A percentile compares a stretch with the other conserved stretches of the same genome.
Evolutionary conservation across 2,888 invertebrate species (phyloP).

Genomic region (Diplolepis rosae): DNA sequence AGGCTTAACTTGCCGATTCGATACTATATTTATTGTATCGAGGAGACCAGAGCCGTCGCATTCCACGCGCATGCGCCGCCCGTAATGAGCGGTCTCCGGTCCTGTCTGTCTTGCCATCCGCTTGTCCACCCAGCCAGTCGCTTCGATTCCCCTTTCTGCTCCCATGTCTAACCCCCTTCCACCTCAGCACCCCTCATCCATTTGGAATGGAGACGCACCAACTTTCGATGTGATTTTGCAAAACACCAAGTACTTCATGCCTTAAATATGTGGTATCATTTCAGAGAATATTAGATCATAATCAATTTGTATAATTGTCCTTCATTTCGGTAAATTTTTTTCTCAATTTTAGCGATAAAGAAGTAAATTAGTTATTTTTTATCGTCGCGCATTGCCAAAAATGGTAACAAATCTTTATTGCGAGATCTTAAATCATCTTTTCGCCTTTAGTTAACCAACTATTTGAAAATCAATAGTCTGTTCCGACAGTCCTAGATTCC

Average conservation of each 20-base stretch:
- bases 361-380: too few species aligned
- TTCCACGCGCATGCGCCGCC: conserved; percentile 70
- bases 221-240: neutral
- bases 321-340: too few species aligned
- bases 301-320: too few species aligned
- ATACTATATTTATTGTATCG: conserved; percentile 71
- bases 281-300: too few species aligned
- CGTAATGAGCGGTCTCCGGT: conserved; percentile 71
- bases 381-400: too few species aligned
- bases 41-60: conserved; percentile 62
- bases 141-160: conserved; percentile 41
- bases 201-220: neutral
- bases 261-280: neutral
- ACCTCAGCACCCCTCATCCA: conserved; percentile 35
- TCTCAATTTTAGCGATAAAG: too few species aligned
- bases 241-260: neutral
- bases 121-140: conserved; percentile 56
- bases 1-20: conserved; percentile 50
- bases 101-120: conserved; percentile 68
- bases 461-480: too few species aligned
- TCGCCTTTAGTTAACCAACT: too few species aligned
- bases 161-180: conserved; percentile 39
- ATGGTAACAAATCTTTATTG: too few species aligned
- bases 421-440: too few species aligned
- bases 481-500: too few species aligned